Base-by-base conservation (phyloP, 2,888 invertebrate genomes). In the Sepioteuthis lessoniana region DNA sequence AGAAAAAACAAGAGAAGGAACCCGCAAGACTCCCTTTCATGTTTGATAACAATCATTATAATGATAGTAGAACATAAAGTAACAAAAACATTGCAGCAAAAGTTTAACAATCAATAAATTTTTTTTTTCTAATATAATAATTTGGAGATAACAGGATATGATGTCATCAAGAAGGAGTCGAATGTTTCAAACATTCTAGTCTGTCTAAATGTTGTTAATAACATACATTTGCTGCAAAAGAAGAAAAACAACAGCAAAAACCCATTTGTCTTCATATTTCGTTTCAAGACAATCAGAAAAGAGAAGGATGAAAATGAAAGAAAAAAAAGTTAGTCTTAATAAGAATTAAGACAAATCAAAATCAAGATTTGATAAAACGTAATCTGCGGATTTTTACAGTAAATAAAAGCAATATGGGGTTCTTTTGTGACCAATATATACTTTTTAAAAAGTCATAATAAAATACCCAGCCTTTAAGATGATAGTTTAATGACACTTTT, bases 61-160 rank as follows among this genome's bases (percentile, higher is more conserved):
- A 35, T 76, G 13, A n/a, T 76, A n/a, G 13, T 76, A 76, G 76
- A 76, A n/a, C 76, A 76, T 35, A n/a, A 76, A 35, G n/a, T 76
- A 76, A 76, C 76, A 76, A 76, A 76, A 76, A 76, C 35, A 76
- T 76, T 76, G 76, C 76, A n/a, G 76, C 76, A n/a, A n/a, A 76
- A 76, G n/a, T n/a, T 16, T 35, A n/a, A 76, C 76, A 76, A n/a
- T 76, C 19, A 16, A 76, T 76, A 16, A 55, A 55, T 55, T 25
- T 21, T 76, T 35, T 35, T 76, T 76, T 76, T n/a, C 13, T 76
- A n/a, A 1, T 4, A n/a, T 76, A 76, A 76, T 76, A 76, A 76
- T 76, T n/a, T 16, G 10, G 76, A 76, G n/a, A 76, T 76, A 76
- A 76, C 76, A 76, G 76, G 76, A 76, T n/a, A n/a, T 16, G n/a